A percentile compares a stretch with the other conserved stretches of the same genome.
These are phyloP conservation scores for Pyrrhia umbra DNA, from an alignment of 2,888 invertebrate genomes.

Conservation along the genomic window DNA sequence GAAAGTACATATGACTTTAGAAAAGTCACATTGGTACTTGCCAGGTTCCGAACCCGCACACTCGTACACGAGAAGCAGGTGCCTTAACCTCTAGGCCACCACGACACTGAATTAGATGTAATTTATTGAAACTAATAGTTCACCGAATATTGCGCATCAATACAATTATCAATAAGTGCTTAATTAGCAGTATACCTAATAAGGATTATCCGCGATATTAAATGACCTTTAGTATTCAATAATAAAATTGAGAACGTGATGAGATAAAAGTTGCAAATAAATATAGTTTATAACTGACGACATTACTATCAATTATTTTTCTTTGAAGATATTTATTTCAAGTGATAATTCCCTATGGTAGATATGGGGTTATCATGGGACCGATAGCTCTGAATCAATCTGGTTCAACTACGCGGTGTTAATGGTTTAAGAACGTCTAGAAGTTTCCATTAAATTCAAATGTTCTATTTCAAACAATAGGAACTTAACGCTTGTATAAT, in stretches of 20 bases:
- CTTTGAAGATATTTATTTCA: not conserved
- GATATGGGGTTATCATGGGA: not conserved
- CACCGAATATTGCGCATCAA: not conserved
- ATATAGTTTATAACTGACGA: slow-evolving; percentile 4
- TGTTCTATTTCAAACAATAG: not conserved
- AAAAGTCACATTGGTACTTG: too few species aligned
- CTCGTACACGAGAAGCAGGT: too few species aligned
- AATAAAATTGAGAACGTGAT: slow-evolving; percentile 22
- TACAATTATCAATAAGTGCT: not conserved
- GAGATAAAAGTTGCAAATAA: slow-evolving; percentile 8
- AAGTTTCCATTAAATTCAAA: not conserved
- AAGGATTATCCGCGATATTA: slow-evolving; percentile 7
- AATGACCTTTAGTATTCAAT: slow-evolving; percentile 13
- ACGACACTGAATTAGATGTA: too few species aligned
- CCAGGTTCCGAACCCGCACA: too few species aligned
- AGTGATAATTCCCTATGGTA: too few species aligned
- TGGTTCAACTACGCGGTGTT: not conserved
- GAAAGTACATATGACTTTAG: too few species aligned
- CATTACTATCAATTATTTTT: not conserved
- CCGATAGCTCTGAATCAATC: not conserved
- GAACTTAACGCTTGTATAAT: too few species aligned
- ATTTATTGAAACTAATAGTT: too few species aligned
- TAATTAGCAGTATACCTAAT: slow-evolving; percentile 3
- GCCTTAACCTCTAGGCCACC: too few species aligned
- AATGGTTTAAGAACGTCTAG: not conserved